Evolutionary conservation across 2,113 vertebrate genomes (phyloP).

Genomic region (Stercorarius parasiticus): DNA sequence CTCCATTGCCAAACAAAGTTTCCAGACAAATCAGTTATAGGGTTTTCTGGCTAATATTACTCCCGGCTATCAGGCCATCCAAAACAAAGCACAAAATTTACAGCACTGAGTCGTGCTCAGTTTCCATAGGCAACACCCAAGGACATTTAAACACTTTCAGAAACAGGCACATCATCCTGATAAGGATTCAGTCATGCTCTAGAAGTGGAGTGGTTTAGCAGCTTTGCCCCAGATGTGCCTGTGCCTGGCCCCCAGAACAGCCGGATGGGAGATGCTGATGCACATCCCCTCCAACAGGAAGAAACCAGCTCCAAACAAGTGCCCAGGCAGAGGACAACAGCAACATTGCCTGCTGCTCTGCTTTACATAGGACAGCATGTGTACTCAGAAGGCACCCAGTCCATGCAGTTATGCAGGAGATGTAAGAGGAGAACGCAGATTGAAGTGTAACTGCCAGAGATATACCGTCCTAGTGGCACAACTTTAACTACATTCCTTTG

Average conservation of each 20-base stretch:
- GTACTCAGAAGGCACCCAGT: neutral
- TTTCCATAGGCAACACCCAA: neutral
- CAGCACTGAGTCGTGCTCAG: neutral
- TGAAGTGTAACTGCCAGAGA: neutral
- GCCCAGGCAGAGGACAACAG: neutral
- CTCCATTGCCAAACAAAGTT: neutral
- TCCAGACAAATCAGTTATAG: neutral
- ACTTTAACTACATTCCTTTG: neutral
- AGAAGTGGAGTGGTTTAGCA: neutral
- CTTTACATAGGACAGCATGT: neutral
- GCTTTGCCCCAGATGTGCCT: neutral
- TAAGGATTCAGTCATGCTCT: neutral
- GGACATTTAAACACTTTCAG: neutral
- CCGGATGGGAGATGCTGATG: neutral
- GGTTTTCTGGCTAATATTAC: neutral
- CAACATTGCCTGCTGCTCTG: neutral
- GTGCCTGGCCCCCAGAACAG: fast-evolving
- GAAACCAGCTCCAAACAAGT: neutral
- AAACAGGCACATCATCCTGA: neutral
- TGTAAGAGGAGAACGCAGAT: neutral
- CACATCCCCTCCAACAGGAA: neutral
- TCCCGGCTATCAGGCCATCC: neutral
- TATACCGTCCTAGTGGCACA: neutral
- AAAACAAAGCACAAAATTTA: neutral
- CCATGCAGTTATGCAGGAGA: neutral